Percentiles rank a stretch among this genome's conserved stretches.
These are phyloP conservation scores for Furnarius figulus DNA, from an alignment of 2,113 vertebrate species.

Conservation along the genomic window DNA sequence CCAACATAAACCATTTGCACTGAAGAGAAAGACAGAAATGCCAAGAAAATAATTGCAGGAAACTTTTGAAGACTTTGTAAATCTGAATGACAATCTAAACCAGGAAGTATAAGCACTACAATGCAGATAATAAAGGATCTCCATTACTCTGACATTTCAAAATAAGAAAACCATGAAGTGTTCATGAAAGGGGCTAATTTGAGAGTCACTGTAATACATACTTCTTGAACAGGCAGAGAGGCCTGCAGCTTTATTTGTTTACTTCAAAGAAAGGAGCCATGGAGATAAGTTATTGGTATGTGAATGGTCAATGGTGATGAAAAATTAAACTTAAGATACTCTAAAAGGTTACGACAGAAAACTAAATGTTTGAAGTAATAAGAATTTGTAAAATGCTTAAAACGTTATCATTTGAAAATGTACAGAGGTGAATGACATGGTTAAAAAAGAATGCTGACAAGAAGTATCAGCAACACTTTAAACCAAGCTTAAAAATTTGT, in stretches of 20 bases:
- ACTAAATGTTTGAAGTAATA: neutral
- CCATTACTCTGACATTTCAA: constrained; percentile 15
- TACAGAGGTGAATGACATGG: neutral
- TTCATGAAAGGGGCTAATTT: neutral
- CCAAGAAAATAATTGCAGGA: constrained; percentile 38
- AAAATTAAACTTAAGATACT: neutral
- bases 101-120: neutral
- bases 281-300: neutral
- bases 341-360: neutral
- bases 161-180: neutral
- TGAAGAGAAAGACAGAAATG: constrained; percentile 38
- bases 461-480: neutral
- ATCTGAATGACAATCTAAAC: neutral
- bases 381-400: neutral
- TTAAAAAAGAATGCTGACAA: neutral
- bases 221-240: neutral
- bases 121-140: neutral
- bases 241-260: neutral
- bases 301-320: neutral
- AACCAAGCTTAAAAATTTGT: neutral
- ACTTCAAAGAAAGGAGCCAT: neutral
- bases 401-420: neutral
- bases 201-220: neutral
- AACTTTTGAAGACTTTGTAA: constrained; percentile 4
- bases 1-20: constrained; percentile 7